A percentile compares a stretch with the other conserved stretches of the same genome.
Conservation (phyloP, 2,113 vertebrate species). For the Urocynchramus pylzowi region DNA sequence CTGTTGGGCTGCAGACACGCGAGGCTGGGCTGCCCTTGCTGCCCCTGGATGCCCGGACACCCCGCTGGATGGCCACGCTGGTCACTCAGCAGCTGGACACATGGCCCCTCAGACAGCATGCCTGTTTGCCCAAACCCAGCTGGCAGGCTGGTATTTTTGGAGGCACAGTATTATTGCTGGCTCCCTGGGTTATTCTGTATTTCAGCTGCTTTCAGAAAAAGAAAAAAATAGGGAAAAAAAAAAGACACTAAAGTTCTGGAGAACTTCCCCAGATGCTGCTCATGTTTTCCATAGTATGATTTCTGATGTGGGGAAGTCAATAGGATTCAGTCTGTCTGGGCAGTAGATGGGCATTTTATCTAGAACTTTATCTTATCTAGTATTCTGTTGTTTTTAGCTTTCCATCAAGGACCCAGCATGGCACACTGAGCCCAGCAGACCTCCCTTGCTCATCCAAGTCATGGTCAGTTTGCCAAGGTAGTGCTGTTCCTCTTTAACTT, state of each 20-base stretch:
- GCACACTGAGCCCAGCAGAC: neutral
- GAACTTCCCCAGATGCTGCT: neutral
- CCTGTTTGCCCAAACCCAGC: neutral
- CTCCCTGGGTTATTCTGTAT: neutral
- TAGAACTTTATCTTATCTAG: neutral
- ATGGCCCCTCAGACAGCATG: fast-evolving
- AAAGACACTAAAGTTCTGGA: neutral
- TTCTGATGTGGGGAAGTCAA: neutral
- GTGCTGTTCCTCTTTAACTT: neutral
- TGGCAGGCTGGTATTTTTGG: neutral
- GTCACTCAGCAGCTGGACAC: neutral
- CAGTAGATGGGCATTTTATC: neutral
- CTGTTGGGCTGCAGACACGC: neutral
- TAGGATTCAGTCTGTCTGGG: neutral
- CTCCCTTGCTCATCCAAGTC: neutral
- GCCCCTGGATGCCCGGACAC: neutral
- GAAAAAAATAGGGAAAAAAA: neutral
- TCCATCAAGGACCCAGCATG: neutral
- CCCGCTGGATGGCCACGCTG: neutral
- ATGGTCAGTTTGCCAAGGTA: neutral
- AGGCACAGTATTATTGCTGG: neutral
- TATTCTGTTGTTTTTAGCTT: neutral
- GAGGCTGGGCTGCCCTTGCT: neutral
- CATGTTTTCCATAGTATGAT: neutral
- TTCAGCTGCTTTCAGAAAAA: neutral